Conservation (phyloP, 2,888 invertebrate genomes). For the Tanytarsus gracilentus region DNA sequence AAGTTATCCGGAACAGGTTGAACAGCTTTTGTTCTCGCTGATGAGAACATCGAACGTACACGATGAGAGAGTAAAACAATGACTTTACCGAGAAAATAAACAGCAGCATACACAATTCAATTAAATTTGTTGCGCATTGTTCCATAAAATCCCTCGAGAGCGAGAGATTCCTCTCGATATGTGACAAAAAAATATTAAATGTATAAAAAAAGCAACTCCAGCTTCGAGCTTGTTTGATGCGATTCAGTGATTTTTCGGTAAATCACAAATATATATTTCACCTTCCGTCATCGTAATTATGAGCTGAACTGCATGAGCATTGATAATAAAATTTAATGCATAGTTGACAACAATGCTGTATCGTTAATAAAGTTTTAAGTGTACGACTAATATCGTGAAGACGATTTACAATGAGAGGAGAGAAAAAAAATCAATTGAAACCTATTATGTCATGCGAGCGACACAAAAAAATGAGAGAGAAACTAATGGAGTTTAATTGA, state of each 20-base stretch:
- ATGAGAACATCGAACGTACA: neutral
- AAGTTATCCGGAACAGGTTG: slow-evolving; percentile 7
- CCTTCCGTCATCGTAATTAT: neutral
- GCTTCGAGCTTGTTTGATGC: slow-evolving; percentile 15
- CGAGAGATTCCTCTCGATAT: too few relatives aligned
- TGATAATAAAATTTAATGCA: too few relatives aligned
- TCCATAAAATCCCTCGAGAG: too few relatives aligned
- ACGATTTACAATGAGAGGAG: neutral
- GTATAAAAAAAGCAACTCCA: neutral
- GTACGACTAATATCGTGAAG: too few relatives aligned
- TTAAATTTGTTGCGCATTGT: neutral
- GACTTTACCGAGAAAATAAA: neutral
- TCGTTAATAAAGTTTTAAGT: too few relatives aligned
- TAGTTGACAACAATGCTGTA: too few relatives aligned
- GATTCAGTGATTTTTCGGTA: slow-evolving; percentile 14
- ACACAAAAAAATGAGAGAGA: too few relatives aligned
- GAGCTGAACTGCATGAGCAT: too few relatives aligned
- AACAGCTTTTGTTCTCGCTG: neutral
- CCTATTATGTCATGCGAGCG: neutral
- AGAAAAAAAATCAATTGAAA: neutral
- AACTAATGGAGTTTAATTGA: neutral
- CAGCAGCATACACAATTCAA: neutral
- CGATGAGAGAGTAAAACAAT: neutral
- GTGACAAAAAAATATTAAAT: neutral
- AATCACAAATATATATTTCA: neutral